Evolutionary conservation across 2,888 invertebrate genomes (phyloP).

Genomic region (Tubiluchus corallicola): DNA sequence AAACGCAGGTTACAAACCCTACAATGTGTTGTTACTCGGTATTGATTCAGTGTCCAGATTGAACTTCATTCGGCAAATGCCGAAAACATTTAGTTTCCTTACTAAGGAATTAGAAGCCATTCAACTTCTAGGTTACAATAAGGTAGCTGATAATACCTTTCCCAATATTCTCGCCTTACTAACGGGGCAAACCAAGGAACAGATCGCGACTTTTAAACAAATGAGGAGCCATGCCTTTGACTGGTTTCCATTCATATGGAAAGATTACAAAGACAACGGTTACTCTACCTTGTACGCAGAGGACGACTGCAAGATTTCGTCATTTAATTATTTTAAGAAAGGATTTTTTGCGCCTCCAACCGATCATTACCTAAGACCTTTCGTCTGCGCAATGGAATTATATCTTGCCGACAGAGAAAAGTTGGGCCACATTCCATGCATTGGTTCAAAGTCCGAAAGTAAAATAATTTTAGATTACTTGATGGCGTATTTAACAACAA

Average conservation of each 20-base stretch:
- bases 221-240: constrained; percentile 43
- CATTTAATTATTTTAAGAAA: constrained; percentile 55
- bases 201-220: constrained; percentile 32
- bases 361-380: constrained; percentile 62
- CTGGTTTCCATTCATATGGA: constrained; percentile 64
- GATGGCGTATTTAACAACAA: constrained; percentile 39
- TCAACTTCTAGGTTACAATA: constrained; percentile 71
- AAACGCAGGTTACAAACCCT: too few relatives aligned
- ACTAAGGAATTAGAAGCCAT: constrained; percentile 43
- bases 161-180: constrained; percentile 68
- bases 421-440: constrained; percentile 33
- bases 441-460: constrained; percentile 47
- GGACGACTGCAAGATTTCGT: constrained; percentile 55
- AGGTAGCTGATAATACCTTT: constrained; percentile 83
- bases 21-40: constrained; percentile 57
- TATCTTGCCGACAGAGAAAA: too few relatives aligned
- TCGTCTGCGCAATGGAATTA: constrained; percentile 38
- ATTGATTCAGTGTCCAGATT: constrained; percentile 66
- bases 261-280: constrained; percentile 47
- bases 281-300: constrained; percentile 63
- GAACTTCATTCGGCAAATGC: constrained; percentile 67
- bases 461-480: constrained; percentile 52
- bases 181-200: constrained; percentile 36
- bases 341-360: constrained; percentile 63
- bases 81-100: constrained; percentile 43